Percentiles rank a stretch among this genome's conserved stretches.
Conservation (phyloP, 2,113 vertebrate genomes). For the Dipodomys stephensi region DNA sequence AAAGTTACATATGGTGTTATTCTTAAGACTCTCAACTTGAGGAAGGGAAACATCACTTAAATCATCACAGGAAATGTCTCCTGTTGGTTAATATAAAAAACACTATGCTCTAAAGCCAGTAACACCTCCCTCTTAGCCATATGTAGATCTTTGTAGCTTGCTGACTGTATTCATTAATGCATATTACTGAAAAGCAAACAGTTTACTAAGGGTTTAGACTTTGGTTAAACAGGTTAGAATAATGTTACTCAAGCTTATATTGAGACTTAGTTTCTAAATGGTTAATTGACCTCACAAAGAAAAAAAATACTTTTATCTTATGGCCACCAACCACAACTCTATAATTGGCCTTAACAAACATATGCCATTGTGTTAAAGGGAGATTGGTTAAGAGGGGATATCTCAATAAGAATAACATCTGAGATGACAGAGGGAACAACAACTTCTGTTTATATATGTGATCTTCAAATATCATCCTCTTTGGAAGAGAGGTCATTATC, state of each 20-base stretch:
- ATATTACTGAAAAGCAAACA: not conserved
- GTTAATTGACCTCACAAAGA: not conserved
- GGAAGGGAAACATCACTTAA: slow-evolving; percentile 5
- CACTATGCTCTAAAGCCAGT: not conserved
- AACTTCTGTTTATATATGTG: not conserved
- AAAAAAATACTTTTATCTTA: not conserved
- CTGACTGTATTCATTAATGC: not conserved
- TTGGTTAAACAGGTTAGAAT: not conserved
- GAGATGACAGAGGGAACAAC: not conserved
- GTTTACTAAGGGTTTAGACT: not conserved
- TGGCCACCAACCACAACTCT: not conserved
- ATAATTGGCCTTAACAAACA: not conserved
- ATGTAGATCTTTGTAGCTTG: not conserved
- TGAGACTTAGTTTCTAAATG: slow-evolving; percentile 56
- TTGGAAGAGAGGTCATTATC: not conserved
- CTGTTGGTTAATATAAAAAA: slow-evolving; percentile 1
- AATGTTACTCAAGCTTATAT: not conserved
- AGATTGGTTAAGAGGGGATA: not conserved
- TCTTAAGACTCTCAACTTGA: not conserved
- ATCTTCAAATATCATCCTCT: not conserved
- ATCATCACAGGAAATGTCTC: not conserved
- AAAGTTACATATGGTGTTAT: not conserved
- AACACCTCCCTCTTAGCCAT: not conserved
- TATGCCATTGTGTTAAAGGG: not conserved
- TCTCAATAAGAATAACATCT: not conserved